Percentiles rank a stretch among this genome's conserved stretches.
phyloP scores from a whole-genome alignment of 92 coral and sea anemone species.

The Meandrina meandrites region DNA sequence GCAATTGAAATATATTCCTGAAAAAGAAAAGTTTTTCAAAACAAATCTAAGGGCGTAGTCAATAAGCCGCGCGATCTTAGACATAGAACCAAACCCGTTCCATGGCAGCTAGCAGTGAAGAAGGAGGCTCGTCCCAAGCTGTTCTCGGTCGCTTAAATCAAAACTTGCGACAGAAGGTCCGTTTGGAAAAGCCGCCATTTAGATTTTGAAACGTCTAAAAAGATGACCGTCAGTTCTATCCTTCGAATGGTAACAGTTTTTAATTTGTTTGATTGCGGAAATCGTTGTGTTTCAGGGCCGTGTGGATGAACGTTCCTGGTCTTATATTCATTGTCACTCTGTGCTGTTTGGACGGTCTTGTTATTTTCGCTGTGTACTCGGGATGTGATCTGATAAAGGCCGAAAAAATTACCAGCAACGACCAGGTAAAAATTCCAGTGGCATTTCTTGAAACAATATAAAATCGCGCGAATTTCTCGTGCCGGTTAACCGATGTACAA shows the following conservation, averaged over 20 bases:
- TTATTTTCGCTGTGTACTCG: constrained; percentile 92
- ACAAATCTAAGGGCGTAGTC: too few species aligned
- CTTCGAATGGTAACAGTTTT: too few species aligned
- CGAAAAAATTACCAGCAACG: constrained; percentile 79
- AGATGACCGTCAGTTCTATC: neutral
- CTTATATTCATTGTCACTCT: constrained; percentile 81
- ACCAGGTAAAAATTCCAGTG: constrained; percentile 66
- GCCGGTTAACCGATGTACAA: neutral
- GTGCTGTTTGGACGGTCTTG: constrained; percentile 91
- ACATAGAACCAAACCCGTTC: too few species aligned
- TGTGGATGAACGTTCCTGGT: constrained; percentile 84
- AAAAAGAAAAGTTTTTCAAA: too few species aligned
- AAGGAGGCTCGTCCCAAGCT: too few species aligned
- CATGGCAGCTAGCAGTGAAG: too few species aligned
- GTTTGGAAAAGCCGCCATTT: too few species aligned
- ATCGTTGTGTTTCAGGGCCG: constrained; percentile 39
- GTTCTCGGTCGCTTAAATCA: too few species aligned
- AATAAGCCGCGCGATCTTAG: too few species aligned
- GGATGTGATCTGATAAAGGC: constrained; percentile 72
- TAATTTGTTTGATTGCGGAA: neutral
- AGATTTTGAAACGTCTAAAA: too few species aligned
- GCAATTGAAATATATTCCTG: too few species aligned
- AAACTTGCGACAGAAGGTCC: too few species aligned
- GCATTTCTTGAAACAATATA: neutral
- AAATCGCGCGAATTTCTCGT: neutral